phyloP scores from a whole-genome alignment of 2,113 vertebrate species.

The Crotalus tigris region DNA sequence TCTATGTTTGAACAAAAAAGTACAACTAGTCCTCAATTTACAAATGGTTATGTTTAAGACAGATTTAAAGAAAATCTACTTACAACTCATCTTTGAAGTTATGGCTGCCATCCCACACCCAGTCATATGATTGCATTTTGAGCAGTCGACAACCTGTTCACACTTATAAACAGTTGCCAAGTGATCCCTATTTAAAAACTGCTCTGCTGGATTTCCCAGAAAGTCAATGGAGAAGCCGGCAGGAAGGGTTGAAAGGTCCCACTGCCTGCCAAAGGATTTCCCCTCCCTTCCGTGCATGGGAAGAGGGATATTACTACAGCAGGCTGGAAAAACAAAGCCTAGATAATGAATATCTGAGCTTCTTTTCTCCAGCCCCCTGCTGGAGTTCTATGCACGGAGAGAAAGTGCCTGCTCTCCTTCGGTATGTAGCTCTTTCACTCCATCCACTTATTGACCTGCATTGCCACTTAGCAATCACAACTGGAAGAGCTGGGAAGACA shows the following conservation, averaged over 20 bases:
- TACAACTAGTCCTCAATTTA: too few relatives aligned
- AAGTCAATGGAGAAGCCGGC: too few relatives aligned
- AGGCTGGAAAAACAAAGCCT: not conserved
- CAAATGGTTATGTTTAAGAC: too few relatives aligned
- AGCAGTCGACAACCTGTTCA: not conserved
- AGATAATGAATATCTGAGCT: not conserved
- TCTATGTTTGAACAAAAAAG: not conserved
- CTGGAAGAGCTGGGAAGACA: not conserved
- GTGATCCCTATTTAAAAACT: not conserved
- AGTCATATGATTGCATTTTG: not conserved
- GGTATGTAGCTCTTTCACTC: not conserved
- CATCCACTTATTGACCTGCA: not conserved
- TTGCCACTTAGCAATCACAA: not conserved
- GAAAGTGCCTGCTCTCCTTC: not conserved
- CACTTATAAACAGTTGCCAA: not conserved
- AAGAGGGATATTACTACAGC: not conserved
- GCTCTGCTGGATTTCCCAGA: not conserved
- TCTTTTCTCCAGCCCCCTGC: not conserved
- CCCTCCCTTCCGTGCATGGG: not conserved
- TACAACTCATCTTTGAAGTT: too few relatives aligned
- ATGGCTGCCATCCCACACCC: too few relatives aligned
- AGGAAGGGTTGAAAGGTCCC: not conserved
- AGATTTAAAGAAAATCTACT: not conserved
- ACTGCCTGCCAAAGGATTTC: not conserved
- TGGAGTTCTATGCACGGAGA: not conserved